Conservation (phyloP, 2,888 invertebrate species). For the Hypomecis punctinalis region DNA sequence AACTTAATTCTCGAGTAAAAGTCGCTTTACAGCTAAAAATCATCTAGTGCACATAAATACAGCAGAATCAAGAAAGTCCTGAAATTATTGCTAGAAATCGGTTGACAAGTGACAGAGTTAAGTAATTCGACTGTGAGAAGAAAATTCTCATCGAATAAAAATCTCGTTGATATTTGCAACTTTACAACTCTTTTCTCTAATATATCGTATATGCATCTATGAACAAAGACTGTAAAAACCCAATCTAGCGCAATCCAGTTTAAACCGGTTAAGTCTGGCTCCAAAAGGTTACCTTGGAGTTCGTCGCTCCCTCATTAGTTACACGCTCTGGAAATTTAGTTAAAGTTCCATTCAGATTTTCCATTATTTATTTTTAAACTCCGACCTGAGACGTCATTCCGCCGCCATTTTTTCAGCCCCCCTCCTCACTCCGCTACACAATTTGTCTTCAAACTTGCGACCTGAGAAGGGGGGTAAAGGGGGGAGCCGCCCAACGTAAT, state of each 20-base stretch:
- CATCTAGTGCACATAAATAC: too few relatives aligned
- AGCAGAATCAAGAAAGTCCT: too few relatives aligned
- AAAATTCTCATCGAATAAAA: too few relatives aligned
- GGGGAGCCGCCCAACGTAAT: conserved; percentile 45
- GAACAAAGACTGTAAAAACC: not conserved
- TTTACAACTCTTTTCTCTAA: not conserved
- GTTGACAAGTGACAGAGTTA: too few relatives aligned
- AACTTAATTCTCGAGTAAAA: too few relatives aligned
- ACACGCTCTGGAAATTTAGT: conserved; percentile 34
- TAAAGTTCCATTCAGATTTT: conserved; percentile 49
- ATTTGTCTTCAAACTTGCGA: conserved; percentile 76
- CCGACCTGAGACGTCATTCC: conserved; percentile 60
- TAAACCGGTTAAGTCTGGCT: conserved; percentile 1
- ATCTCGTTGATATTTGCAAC: too few relatives aligned
- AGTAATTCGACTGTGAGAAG: too few relatives aligned
- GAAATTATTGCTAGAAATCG: too few relatives aligned
- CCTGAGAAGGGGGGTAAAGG: conserved; percentile 56
- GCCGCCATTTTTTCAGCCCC: conserved; percentile 69
- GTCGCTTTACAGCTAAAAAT: too few relatives aligned
- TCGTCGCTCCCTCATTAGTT: conserved; percentile 29
- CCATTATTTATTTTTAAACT: conserved; percentile 65
- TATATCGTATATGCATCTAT: not conserved
- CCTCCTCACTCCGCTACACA: conserved; percentile 52
- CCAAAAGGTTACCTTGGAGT: conserved; percentile 22
- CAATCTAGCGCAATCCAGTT: not conserved